phyloP scores from a whole-genome alignment of 1,140 invertebrate genomes.

The Polypedilum vanderplanki region DNA sequence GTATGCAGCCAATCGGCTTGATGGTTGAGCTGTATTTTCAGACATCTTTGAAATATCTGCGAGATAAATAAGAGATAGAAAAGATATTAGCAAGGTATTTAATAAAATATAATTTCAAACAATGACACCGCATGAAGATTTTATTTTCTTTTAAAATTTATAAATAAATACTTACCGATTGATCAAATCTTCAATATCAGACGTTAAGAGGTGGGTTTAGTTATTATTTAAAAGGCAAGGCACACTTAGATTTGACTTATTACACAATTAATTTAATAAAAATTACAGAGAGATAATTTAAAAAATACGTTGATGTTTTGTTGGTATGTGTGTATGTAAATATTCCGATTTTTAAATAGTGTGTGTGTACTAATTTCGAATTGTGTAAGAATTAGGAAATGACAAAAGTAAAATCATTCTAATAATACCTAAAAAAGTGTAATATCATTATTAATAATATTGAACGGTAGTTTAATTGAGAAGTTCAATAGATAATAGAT shows the following conservation, averaged over 20 bases:
- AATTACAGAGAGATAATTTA: no score
- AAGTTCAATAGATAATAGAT: no score
- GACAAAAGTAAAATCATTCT: no score
- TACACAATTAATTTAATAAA: no score
- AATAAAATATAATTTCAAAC: not conserved
- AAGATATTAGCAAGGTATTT: not conserved
- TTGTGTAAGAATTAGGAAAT: no score
- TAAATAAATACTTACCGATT: not conserved
- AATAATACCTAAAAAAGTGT: no score
- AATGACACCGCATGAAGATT: not conserved
- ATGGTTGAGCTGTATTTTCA: not conserved
- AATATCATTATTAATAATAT: no score
- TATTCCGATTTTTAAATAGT: no score
- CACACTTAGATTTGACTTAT: not conserved
- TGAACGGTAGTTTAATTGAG: no score
- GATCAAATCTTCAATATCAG: not conserved
- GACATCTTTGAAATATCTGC: not conserved
- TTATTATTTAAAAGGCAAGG: not conserved
- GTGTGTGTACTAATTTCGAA: no score
- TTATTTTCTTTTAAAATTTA: not conserved
- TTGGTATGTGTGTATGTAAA: no score
- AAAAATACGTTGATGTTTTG: no score
- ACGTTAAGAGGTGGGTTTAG: not conserved
- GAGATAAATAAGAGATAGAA: not conserved
- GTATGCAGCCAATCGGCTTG: constrained; percentile 24